Evolutionary conservation across 1,140 invertebrate genomes (phyloP), one percentile per base, ranked within the genome.

Genomic region (Aphelenchoides avenae): DNA sequence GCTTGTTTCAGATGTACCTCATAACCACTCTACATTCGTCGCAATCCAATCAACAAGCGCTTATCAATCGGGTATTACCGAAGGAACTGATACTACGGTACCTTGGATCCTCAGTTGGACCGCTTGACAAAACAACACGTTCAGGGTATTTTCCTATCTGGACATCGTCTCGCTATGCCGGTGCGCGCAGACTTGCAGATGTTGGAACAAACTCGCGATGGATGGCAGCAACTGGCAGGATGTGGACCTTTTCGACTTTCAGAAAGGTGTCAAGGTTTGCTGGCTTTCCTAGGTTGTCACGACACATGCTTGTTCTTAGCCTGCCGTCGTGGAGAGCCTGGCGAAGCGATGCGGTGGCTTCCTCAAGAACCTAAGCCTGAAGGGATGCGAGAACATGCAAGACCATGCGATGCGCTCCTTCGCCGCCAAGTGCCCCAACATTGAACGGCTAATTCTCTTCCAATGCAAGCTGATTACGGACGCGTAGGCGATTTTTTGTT

Each of bases 171-270:
- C 92, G 31, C 81, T 98, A 66, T 98, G 94, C 80, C 83, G 93
- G 68, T 98, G 92, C 85, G 93, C 93, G 64, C 93, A 97, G 84
- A 85, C 86, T 7, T 96, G 63, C 62, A 69, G 89, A 83, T 84
- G 87, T 78, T 99, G 94, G 94, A 97, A 98, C 80, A 83, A 92
- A 41, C 81, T 98, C 64, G 94, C 94, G 39, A 82, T 98, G 56
- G 94, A 99, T 81, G 94, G 94, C 50, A 95, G 90, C 71, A 98
- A 97, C 80, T 99, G 94, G 94, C 92, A 97, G 80, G 84, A 88
- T 78, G 94, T 98, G 76, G 91, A 98, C 82, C 82, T 99, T 34
- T 98, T 98, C 82, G 86, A 92, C 80, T 98, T 97, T 80, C 94
- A 98, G 80, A 87, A 85, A 74, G 93, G 97, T 82, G 89, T 98